These are phyloP conservation scores for Dromiciops gliroides DNA, from an alignment of 2,113 vertebrate species.

Conservation along the genomic window DNA sequence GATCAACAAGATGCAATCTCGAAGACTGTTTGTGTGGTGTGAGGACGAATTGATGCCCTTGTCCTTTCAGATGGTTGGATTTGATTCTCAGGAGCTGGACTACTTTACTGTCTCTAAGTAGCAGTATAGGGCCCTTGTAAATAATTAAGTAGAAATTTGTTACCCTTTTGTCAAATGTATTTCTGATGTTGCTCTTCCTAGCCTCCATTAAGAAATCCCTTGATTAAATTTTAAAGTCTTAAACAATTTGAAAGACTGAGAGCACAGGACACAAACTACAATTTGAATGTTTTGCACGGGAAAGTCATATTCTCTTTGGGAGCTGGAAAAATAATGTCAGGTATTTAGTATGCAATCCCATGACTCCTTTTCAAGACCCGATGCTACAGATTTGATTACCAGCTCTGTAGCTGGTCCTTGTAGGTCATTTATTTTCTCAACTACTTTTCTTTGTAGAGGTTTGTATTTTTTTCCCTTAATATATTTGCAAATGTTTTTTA, in stretches of 20 bases:
- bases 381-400: constrained; percentile 84
- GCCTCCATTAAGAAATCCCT: constrained; percentile 90
- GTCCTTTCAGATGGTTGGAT: constrained; percentile 84
- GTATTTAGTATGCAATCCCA: constrained; percentile 83
- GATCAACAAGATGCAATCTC: constrained; percentile 89
- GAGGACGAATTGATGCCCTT: constrained; percentile 88
- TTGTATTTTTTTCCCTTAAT: constrained; percentile 69
- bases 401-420: constrained; percentile 67
- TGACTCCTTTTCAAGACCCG: constrained; percentile 79
- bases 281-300: constrained; percentile 83
- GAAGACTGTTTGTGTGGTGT: constrained; percentile 84
- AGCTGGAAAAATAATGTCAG: constrained; percentile 82
- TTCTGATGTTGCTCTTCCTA: constrained; percentile 88
- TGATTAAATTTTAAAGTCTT: constrained; percentile 94
- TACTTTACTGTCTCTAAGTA: constrained; percentile 85
- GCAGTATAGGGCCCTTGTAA: constrained; percentile 86
- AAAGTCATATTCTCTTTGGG: constrained; percentile 90
- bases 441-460: constrained; percentile 66
- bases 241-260: constrained; percentile 89
- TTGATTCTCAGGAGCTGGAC: constrained; percentile 80
- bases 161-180: constrained; percentile 90
- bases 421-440: constrained; percentile 81
- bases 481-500: constrained; percentile 74
- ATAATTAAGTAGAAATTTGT: constrained; percentile 93
- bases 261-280: constrained; percentile 83